Evolutionary conservation across 1,140 invertebrate genomes (phyloP).

Genomic region (Adoxophyes honmai): DNA sequence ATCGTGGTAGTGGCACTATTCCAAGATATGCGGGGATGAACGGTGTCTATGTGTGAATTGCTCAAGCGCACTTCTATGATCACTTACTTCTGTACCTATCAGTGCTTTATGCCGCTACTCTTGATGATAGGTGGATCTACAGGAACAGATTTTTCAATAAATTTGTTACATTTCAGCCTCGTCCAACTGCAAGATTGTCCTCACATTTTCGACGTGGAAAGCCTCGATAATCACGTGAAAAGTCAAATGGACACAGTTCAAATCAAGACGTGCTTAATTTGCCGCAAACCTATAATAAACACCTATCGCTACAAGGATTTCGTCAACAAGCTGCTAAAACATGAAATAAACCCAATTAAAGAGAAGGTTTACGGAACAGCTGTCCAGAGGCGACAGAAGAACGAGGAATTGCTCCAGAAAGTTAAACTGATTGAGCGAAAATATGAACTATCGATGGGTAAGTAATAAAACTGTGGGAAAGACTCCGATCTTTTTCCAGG

Average conservation of each 20-base stretch:
- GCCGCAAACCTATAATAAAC: slow-evolving; percentile 80
- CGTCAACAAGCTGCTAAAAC: slow-evolving; percentile 74
- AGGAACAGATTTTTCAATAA: no score
- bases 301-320: slow-evolving; percentile 79
- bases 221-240: slow-evolving; percentile 77
- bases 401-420: slow-evolving; percentile 14
- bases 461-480: no score
- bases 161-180: slow-evolving; percentile 67
- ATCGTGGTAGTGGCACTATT: no score
- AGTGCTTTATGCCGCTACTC: no score
- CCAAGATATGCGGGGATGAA: no score
- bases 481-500: no score
- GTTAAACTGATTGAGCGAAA: neutral
- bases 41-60: no score
- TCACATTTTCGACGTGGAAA: slow-evolving; percentile 79
- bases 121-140: no score
- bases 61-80: no score
- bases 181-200: slow-evolving; percentile 81
- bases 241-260: slow-evolving; percentile 61
- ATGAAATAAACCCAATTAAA: slow-evolving; percentile 79
- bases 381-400: slow-evolving; percentile 23
- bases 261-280: slow-evolving; percentile 81
- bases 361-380: slow-evolving; percentile 57
- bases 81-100: no score
- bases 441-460: no score